These are phyloP conservation scores for Cantharis rustica DNA, from an alignment of 2,888 invertebrate species.

Conservation along the genomic window DNA sequence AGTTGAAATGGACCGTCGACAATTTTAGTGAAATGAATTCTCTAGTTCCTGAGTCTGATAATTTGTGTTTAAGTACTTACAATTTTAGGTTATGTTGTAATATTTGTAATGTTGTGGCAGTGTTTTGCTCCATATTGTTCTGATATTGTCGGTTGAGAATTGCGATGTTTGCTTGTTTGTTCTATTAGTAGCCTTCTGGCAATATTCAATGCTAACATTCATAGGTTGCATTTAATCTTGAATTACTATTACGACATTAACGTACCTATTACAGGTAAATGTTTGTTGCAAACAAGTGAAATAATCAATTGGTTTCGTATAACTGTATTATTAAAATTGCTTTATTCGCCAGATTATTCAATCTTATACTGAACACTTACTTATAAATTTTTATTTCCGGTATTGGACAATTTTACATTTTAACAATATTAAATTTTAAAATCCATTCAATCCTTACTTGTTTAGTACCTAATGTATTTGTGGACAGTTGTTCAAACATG, in stretches of 20 bases:
- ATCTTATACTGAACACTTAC: no score
- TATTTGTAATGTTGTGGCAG: slow-evolving; percentile 11
- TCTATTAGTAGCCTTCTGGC: slow-evolving; percentile 4
- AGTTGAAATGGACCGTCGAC: slow-evolving; percentile 23
- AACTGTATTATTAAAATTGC: no score
- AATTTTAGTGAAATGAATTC: slow-evolving; percentile 24
- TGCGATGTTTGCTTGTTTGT: slow-evolving; percentile 16
- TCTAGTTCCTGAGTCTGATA: slow-evolving; percentile 20
- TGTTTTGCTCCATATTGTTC: slow-evolving; percentile 11
- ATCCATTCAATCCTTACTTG: neutral
- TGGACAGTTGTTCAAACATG: neutral
- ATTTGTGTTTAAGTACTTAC: slow-evolving; percentile 21
- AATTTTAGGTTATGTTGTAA: slow-evolving; percentile 15
- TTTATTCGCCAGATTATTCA: no score
- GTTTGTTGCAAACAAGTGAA: neutral
- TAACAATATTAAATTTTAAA: neutral
- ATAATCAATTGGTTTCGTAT: neutral
- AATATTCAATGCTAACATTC: neutral
- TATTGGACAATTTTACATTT: no score
- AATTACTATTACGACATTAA: neutral
- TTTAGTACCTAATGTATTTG: no score
- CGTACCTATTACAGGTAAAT: neutral
- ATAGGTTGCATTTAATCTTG: slow-evolving; percentile 1
- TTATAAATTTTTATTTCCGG: no score
- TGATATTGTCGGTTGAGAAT: slow-evolving; percentile 15